Evolutionary conservation across 2,113 vertebrate genomes (phyloP).

Genomic region (Cathartes aura): DNA sequence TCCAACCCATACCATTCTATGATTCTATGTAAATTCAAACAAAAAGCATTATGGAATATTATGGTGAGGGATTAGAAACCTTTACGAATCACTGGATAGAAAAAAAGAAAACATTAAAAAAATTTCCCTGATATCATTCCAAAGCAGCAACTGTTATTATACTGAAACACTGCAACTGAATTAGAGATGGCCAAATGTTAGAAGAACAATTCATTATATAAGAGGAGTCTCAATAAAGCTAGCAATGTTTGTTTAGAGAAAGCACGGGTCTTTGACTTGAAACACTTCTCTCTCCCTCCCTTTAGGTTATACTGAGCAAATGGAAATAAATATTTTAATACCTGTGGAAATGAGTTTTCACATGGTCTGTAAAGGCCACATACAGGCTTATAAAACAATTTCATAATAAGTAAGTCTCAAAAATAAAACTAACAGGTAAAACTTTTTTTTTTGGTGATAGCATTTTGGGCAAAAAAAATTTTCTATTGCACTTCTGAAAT

Average conservation of each 20-base stretch:
- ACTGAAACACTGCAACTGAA: background rate
- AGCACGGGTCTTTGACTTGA: background rate
- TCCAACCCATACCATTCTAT: too few relatives aligned
- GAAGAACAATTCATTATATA: background rate
- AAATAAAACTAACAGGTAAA: background rate
- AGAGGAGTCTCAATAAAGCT: background rate
- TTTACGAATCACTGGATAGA: background rate
- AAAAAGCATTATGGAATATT: background rate
- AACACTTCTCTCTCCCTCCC: background rate
- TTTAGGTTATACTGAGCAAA: background rate
- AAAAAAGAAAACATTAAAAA: background rate
- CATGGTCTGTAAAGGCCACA: background rate
- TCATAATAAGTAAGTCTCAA: background rate
- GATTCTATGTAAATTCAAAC: background rate
- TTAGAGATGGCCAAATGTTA: background rate
- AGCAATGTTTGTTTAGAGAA: background rate
- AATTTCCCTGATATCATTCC: background rate
- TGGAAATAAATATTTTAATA: background rate
- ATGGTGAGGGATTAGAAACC: background rate
- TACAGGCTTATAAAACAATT: background rate
- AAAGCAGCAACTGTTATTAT: background rate
- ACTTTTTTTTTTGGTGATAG: background rate
- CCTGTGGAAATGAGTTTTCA: background rate
- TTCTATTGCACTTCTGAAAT: background rate
- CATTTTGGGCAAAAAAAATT: background rate